Percentiles rank a stretch among this genome's conserved stretches.
Conservation (phyloP, 2,797 vertebrate genomes). For the Chlorospingus semifuscus region DNA sequence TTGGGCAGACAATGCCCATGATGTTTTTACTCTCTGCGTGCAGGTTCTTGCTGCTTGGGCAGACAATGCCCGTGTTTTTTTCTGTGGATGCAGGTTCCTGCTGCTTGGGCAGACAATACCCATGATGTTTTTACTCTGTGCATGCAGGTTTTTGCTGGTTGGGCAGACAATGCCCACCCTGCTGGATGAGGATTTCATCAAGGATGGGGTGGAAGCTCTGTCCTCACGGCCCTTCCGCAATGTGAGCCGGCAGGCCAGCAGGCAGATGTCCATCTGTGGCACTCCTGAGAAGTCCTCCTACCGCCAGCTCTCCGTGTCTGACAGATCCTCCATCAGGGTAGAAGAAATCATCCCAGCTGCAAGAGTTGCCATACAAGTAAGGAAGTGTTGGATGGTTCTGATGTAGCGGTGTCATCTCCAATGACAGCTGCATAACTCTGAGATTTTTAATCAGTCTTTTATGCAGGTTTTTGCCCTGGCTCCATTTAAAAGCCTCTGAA, state of each 20-base stretch:
- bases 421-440: neutral
- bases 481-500: neutral
- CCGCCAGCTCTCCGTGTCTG: slow-evolving; percentile 94
- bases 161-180: slow-evolving; percentile 93
- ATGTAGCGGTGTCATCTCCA: fast-evolving
- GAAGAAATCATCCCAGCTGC: slow-evolving; percentile 98
- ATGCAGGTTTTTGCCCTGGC: neutral
- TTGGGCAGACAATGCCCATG: slow-evolving; percentile 74
- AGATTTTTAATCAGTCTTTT: neutral
- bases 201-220: slow-evolving; percentile 89
- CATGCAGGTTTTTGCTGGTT: slow-evolving; percentile 87
- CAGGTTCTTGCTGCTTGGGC: slow-evolving; percentile 94
- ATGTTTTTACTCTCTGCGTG: neutral
- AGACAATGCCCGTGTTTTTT: slow-evolving; percentile 85
- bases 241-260: slow-evolving; percentile 82
- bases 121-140: neutral
- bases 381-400: neutral
- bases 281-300: slow-evolving; percentile 97
- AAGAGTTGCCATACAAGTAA: slow-evolving; percentile 95
- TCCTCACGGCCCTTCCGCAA: slow-evolving; percentile 96
- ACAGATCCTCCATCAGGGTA: slow-evolving; percentile 95
- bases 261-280: slow-evolving; percentile 94
- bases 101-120: slow-evolving; percentile 97
- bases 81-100: slow-evolving; percentile 78
- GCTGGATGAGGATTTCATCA: slow-evolving; percentile 90